Percentiles rank a stretch among this genome's conserved stretches.
phyloP scores from a whole-genome alignment of 2,113 vertebrate genomes.

The Cacatua alba region DNA sequence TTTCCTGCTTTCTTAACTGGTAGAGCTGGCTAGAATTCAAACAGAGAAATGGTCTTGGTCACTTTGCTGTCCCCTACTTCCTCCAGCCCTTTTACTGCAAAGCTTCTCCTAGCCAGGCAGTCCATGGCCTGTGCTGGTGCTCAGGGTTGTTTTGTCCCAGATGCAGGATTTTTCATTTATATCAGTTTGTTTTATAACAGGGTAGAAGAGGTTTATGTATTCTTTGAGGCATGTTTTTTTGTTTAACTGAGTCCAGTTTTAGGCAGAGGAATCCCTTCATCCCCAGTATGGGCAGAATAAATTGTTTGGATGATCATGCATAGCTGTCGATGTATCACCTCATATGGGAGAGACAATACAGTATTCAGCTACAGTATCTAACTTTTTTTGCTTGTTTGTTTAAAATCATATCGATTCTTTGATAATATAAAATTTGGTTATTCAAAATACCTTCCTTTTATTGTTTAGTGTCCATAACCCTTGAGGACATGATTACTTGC shows the following conservation, averaged over 20 bases:
- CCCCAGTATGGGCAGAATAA: not conserved
- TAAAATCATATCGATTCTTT: not conserved
- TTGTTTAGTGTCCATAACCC: not conserved
- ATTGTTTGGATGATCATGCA: not conserved
- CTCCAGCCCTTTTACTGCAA: not conserved
- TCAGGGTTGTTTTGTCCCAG: not conserved
- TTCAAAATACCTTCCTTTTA: not conserved
- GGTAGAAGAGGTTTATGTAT: not conserved
- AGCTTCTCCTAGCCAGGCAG: not conserved
- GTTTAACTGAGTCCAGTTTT: not conserved
- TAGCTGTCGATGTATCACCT: not conserved
- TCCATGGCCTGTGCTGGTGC: not conserved
- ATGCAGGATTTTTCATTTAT: not conserved
- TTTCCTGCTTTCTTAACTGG: not conserved
- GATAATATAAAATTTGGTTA: not conserved
- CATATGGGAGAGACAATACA: not conserved
- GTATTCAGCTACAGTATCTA: not conserved
- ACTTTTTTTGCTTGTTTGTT: not conserved
- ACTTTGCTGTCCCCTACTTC: not conserved
- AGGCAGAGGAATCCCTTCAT: not conserved
- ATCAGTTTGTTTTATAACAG: not conserved
- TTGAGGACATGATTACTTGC: not conserved
- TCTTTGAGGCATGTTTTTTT: not conserved
- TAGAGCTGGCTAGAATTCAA: not conserved
- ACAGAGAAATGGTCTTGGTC: fast-evolving